Conservation (phyloP, 2,797 vertebrate genomes). For the Thalassophryne amazonica region DNA sequence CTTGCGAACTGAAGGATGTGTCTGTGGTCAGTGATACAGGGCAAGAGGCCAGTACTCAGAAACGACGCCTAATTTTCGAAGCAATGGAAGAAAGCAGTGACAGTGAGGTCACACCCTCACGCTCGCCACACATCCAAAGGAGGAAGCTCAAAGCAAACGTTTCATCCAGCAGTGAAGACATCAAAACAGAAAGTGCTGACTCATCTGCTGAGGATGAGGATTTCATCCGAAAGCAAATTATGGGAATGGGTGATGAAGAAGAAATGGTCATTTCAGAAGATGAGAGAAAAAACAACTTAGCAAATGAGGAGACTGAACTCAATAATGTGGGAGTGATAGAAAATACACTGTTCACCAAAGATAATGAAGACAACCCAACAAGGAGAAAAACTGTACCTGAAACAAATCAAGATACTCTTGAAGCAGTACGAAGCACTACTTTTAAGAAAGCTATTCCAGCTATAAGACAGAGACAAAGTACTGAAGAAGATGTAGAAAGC, state of each 20-base stretch:
- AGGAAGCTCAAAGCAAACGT: conserved; percentile 78
- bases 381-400: conserved; percentile 69
- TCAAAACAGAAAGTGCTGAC: conserved; percentile 87
- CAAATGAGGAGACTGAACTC: conserved; percentile 70
- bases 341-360: conserved; percentile 59
- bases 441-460: conserved; percentile 64
- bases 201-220: conserved; percentile 92
- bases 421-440: conserved; percentile 32
- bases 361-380: conserved; percentile 77
- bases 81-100: conserved; percentile 86
- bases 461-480: conserved; percentile 63
- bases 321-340: conserved; percentile 70
- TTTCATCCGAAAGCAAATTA: conserved; percentile 90
- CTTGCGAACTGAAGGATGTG: conserved; percentile 68
- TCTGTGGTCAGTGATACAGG: conserved; percentile 60
- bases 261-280: conserved; percentile 88
- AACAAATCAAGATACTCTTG: conserved; percentile 62
- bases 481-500: conserved; percentile 89
- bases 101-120: conserved; percentile 85
- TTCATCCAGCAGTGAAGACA: conserved; percentile 92
- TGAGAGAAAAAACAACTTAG: conserved; percentile 80
- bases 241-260: conserved; percentile 91
- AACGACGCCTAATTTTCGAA: conserved; percentile 64
- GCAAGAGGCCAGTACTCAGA: conserved; percentile 40
- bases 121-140: conserved; percentile 83